Percentiles rank a stretch among this genome's conserved stretches.
These are phyloP conservation scores for Arion vulgaris DNA, from an alignment of 1,140 invertebrate genomes.

Conservation along the genomic window DNA sequence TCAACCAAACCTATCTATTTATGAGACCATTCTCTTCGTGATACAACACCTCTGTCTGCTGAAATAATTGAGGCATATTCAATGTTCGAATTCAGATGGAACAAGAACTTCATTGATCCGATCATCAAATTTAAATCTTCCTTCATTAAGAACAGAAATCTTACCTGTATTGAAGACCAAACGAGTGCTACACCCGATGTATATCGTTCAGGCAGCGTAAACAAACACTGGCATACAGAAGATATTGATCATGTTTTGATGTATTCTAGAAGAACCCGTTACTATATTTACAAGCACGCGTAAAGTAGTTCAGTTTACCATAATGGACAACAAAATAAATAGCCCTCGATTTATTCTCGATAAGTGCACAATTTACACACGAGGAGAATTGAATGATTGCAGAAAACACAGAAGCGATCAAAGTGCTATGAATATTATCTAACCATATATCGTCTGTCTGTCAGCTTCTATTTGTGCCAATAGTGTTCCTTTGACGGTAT, in stretches of 20 bases:
- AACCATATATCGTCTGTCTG: background rate
- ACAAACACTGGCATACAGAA: constrained; percentile 2
- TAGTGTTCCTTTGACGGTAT: background rate
- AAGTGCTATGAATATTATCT: background rate
- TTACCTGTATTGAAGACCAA: background rate
- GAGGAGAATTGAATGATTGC: background rate
- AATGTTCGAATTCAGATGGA: background rate
- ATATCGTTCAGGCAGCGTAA: background rate
- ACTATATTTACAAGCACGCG: constrained; percentile 10
- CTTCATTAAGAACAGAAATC: background rate
- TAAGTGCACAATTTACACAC: background rate
- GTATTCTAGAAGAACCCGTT: background rate
- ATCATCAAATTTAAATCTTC: background rate
- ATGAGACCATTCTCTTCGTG: background rate
- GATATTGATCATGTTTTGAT: constrained; percentile 9
- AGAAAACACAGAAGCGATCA: background rate
- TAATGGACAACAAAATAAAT: background rate
- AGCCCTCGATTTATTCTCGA: background rate
- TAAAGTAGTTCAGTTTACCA: background rate
- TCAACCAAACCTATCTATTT: background rate
- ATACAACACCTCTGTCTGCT: background rate
- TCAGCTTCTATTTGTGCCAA: background rate
- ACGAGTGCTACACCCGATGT: background rate
- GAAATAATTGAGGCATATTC: background rate
- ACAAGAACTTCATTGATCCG: background rate